Evolutionary conservation across 2,888 invertebrate genomes (phyloP), one percentile per base, ranked within the genome.

Genomic region (Coelopa pilipes): DNA sequence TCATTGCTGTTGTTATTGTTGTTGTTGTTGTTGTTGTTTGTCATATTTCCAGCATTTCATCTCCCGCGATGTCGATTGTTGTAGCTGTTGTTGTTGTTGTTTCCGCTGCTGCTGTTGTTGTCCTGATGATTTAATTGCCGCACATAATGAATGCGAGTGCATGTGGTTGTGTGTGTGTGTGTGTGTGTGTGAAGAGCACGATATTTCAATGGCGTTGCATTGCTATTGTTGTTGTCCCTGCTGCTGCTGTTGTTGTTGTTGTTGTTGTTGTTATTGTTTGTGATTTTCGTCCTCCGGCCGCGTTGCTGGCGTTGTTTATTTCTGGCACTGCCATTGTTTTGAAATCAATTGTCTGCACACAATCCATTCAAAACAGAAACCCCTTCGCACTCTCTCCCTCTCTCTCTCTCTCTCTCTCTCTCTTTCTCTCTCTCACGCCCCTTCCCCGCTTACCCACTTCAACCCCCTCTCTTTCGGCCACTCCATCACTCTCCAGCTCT

Each of bases 251-350:
- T 34, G 34, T 34, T 34, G 34, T 34, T 34, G 34, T 34, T 34
- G 7, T 34, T 34, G 34, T 34, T 34, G 34, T 34, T 34, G 34
- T 34, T 34, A 4, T 34, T 2, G 34, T 34, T 34, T 2, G 34
- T 7, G 2, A 34, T 34, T 34, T 34, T 34, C 34, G 34, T 34
- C 34, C 34, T 4, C 34, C 34, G 7, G 4, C 7, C 34, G 34
- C 7, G 34, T 34, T 34, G 34, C 2, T 34, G 2, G 2, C 7
- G 55, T 13, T n/a, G 15, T 49, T n/a, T 45, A 46, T 59, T 65
- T 46, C 24, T 60, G 49, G 50, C 60, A 10, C 50, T 49, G 62
- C 50, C 62, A 70, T 70, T 70, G 70, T 70, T 62, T 70, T 21
- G 34, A 70, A 70, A 70, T 62, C 63, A 70, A 69, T 59, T 59